These are phyloP conservation scores for Empidonax alnorum DNA, from an alignment of 2,113 vertebrate species.

Conservation along the genomic window DNA sequence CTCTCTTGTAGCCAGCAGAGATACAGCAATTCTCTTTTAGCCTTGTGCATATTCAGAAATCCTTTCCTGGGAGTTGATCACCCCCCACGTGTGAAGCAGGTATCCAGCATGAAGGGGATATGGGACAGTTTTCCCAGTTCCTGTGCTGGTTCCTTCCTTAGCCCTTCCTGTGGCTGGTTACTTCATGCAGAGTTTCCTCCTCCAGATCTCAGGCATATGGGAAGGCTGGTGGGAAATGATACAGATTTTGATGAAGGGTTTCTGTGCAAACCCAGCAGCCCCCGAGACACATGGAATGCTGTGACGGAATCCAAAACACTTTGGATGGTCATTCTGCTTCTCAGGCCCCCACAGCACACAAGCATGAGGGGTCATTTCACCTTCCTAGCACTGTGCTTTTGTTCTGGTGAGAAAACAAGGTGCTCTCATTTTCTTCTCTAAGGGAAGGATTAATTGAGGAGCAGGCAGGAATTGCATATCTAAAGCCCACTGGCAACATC, in stretches of 20 bases:
- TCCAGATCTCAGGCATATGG: neutral
- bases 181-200: neutral
- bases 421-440: neutral
- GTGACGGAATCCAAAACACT: accelerated
- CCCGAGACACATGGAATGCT: neutral
- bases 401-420: neutral
- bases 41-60: neutral
- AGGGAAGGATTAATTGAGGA: neutral
- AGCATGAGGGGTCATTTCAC: neutral
- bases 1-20: neutral
- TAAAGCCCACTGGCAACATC: neutral
- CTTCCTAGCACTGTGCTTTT: neutral
- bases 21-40: neutral
- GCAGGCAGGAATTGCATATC: neutral
- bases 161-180: accelerated
- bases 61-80: neutral
- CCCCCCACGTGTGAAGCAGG: neutral
- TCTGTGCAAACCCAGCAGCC: neutral
- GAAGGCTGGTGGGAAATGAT: neutral
- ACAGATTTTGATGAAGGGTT: neutral
- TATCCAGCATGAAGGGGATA: neutral
- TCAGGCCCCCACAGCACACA: neutral
- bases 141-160: neutral
- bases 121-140: neutral
- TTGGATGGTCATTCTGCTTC: accelerated